phyloP scores from a whole-genome alignment of 2,888 invertebrate genomes.

The Tetranychus truncatus region DNA sequence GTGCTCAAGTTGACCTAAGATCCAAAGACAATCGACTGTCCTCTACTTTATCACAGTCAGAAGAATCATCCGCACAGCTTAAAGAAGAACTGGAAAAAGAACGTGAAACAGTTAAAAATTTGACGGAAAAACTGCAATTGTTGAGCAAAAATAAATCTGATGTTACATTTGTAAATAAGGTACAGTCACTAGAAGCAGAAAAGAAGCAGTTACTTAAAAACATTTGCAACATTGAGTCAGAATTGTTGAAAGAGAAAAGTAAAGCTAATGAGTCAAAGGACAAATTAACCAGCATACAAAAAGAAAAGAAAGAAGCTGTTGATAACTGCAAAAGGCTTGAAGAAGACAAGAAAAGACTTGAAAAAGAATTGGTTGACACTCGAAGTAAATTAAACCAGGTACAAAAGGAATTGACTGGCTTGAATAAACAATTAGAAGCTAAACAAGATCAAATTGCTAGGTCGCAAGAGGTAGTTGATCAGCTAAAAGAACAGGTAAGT shows the following conservation, averaged over 20 bases:
- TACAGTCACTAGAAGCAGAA: slow-evolving; percentile 42
- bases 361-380: slow-evolving; percentile 40
- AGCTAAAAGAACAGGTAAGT: slow-evolving; percentile 25
- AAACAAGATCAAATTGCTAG: slow-evolving; percentile 25
- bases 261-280: slow-evolving; percentile 34
- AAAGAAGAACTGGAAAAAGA: slow-evolving; percentile 26
- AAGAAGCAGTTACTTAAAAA: slow-evolving; percentile 46
- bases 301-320: slow-evolving; percentile 23
- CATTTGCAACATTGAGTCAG: slow-evolving; percentile 27
- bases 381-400: slow-evolving; percentile 48
- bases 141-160: slow-evolving; percentile 20
- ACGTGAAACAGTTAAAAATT: slow-evolving; percentile 29
- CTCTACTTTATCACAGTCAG: slow-evolving; percentile 31
- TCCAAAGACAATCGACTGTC: slow-evolving; percentile 14
- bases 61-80: slow-evolving; percentile 24
- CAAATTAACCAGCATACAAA: slow-evolving; percentile 20
- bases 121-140: slow-evolving; percentile 22
- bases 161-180: slow-evolving; percentile 30
- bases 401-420: slow-evolving; percentile 46
- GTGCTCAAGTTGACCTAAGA: slow-evolving; percentile 20
- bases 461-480: slow-evolving; percentile 22
- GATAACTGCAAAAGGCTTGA: slow-evolving; percentile 20
- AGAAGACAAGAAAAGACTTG: slow-evolving; percentile 21
- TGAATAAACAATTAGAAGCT: slow-evolving; percentile 41
- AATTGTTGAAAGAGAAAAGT: slow-evolving; percentile 40